A percentile compares a stretch with the other conserved stretches of the same genome.
Conservation (phyloP, 1,140 invertebrate species). For the Hyles vespertilio region DNA sequence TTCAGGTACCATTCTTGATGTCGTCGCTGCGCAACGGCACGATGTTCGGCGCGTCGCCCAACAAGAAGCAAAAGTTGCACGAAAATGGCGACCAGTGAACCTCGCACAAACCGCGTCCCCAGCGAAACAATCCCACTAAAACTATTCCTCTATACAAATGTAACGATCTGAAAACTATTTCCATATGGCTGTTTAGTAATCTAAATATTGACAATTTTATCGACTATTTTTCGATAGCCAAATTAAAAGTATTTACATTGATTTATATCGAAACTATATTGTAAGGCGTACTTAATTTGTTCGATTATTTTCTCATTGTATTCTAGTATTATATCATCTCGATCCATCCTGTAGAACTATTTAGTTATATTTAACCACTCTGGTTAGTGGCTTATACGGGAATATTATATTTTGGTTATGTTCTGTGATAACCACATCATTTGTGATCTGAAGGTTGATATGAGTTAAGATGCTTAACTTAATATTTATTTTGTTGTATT, state of each 20-base stretch:
- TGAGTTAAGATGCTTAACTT: constrained; percentile 13
- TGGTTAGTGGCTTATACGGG: not conserved
- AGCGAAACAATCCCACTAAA: no score
- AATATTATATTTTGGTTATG: constrained; percentile 11
- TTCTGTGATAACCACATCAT: constrained; percentile 13
- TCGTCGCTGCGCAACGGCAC: constrained; percentile 44
- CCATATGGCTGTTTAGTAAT: no score
- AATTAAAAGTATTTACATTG: no score
- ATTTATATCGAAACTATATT: no score
- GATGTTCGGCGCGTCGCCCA: constrained; percentile 46
- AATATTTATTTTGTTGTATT: constrained; percentile 12
- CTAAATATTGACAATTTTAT: no score
- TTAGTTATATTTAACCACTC: not conserved
- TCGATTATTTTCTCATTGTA: no score
- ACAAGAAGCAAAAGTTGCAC: constrained; percentile 52
- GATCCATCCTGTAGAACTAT: not conserved
- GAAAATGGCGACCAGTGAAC: constrained; percentile 49
- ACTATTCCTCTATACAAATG: no score
- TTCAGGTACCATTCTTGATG: constrained; percentile 61
- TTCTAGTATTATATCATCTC: constrained; percentile 1
- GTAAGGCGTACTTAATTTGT: no score
- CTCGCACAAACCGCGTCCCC: no score
- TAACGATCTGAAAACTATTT: no score
- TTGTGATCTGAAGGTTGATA: constrained; percentile 14
- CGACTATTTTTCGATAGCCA: no score